These are phyloP conservation scores for Cepphus grylle DNA, from an alignment of 2,113 vertebrate genomes.

Conservation along the genomic window DNA sequence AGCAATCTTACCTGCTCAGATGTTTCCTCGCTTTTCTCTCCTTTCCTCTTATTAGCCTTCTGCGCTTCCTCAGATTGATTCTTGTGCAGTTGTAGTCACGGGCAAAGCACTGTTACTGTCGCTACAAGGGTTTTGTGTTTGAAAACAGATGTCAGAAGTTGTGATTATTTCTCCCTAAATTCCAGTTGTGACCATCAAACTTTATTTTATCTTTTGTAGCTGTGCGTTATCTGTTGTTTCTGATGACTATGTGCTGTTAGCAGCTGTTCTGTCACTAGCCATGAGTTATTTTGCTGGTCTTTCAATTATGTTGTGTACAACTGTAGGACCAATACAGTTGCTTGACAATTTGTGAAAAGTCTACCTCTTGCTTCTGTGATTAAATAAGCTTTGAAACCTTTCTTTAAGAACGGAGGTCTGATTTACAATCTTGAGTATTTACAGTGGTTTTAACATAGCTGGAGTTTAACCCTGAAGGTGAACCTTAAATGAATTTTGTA, in stretches of 20 bases:
- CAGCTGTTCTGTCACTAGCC: not conserved
- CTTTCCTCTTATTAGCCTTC: not conserved
- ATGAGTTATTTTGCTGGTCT: not conserved
- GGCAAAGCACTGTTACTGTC: not conserved
- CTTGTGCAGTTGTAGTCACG: fast-evolving
- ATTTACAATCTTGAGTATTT: not conserved
- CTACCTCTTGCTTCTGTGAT: not conserved
- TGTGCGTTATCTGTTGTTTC: not conserved
- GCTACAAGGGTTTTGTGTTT: not conserved
- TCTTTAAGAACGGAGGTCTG: not conserved
- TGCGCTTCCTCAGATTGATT: not conserved
- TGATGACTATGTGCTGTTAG: not conserved
- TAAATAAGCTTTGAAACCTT: not conserved
- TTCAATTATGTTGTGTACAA: not conserved
- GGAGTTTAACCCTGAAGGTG: not conserved
- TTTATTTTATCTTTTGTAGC: not conserved
- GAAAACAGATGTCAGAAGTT: not conserved
- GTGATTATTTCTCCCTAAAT: not conserved
- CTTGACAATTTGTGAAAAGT: not conserved
- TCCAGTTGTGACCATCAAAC: not conserved
- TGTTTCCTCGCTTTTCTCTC: not conserved
- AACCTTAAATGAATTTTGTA: not conserved
- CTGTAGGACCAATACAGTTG: not conserved
- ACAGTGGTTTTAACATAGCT: not conserved
- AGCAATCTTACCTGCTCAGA: not conserved